Evolutionary conservation across 2,113 vertebrate species (phyloP).

Genomic region (Oxyruncus cristatus): DNA sequence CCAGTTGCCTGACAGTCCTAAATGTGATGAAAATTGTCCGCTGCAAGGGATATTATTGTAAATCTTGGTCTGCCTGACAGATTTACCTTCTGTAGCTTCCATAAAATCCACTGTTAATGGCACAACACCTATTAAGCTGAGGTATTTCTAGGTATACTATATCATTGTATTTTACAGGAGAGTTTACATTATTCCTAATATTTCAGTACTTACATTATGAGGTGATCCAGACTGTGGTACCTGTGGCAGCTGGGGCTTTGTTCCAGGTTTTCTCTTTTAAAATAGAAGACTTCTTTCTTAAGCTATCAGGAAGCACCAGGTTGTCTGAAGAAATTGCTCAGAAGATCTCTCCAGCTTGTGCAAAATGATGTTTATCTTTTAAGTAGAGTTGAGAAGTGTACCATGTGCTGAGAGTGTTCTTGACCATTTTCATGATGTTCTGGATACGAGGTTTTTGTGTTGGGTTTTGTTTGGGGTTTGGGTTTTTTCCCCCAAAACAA

Average conservation of each 20-base stretch:
- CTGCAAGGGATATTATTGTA: conserved; percentile 64
- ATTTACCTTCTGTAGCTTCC: conserved; percentile 73
- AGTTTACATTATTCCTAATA: conserved; percentile 73
- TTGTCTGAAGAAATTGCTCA: not conserved
- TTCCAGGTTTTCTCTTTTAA: not conserved
- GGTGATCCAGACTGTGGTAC: conserved; percentile 67
- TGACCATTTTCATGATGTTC: not conserved
- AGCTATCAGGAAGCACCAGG: not conserved
- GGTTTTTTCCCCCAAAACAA: not conserved
- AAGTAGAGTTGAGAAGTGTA: not conserved
- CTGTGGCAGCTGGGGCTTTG: not conserved
- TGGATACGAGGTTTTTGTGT: not conserved
- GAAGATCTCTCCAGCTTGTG: not conserved
- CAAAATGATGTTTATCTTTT: not conserved
- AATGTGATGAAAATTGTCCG: conserved; percentile 73
- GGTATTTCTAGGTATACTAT: conserved; percentile 72
- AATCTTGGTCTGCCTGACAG: conserved; percentile 76
- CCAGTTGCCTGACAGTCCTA: conserved; percentile 48
- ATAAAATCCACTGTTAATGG: conserved; percentile 79
- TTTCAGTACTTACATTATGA: conserved; percentile 68
- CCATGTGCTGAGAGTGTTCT: not conserved
- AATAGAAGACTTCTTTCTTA: not conserved
- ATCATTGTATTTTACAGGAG: conserved; percentile 73
- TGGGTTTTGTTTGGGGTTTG: not conserved
- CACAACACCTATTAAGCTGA: conserved; percentile 77